These are phyloP conservation scores for Phataginus tetradactyla DNA, from an alignment of 2,797 vertebrate genomes.

Conservation along the genomic window DNA sequence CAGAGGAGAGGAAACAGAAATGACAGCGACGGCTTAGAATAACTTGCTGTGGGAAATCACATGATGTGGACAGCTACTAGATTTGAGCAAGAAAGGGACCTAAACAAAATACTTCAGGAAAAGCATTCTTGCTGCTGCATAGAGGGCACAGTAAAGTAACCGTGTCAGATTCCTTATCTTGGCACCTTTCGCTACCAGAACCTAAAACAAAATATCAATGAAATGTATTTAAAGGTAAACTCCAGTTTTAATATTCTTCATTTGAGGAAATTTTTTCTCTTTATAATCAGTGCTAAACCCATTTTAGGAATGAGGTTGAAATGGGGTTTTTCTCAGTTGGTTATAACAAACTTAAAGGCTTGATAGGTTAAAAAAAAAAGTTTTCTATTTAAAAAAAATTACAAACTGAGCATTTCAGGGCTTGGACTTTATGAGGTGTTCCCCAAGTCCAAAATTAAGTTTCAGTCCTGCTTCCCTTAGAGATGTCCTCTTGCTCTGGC, in stretches of 20 bases:
- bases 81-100: slow-evolving; percentile 42
- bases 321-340: background rate
- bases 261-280: slow-evolving; percentile 21
- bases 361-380: background rate
- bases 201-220: slow-evolving; percentile 26
- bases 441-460: background rate
- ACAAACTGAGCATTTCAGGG: background rate
- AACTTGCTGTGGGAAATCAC: slow-evolving; percentile 40
- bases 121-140: background rate
- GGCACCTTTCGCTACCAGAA: slow-evolving; percentile 26
- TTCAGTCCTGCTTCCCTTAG: background rate
- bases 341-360: background rate
- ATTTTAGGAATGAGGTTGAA: slow-evolving; percentile 30
- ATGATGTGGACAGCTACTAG: background rate
- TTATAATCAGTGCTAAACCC: background rate
- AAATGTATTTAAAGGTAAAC: slow-evolving; percentile 57
- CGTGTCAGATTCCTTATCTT: background rate
- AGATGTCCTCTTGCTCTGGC: background rate
- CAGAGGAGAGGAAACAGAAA: background rate
- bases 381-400: background rate
- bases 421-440: background rate
- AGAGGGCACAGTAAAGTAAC: slow-evolving; percentile 29
- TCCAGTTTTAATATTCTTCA: slow-evolving; percentile 2
- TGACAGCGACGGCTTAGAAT: background rate
- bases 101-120: slow-evolving; percentile 24